phyloP scores from a whole-genome alignment of 1,140 invertebrate genomes.

The Platyura marginata region DNA sequence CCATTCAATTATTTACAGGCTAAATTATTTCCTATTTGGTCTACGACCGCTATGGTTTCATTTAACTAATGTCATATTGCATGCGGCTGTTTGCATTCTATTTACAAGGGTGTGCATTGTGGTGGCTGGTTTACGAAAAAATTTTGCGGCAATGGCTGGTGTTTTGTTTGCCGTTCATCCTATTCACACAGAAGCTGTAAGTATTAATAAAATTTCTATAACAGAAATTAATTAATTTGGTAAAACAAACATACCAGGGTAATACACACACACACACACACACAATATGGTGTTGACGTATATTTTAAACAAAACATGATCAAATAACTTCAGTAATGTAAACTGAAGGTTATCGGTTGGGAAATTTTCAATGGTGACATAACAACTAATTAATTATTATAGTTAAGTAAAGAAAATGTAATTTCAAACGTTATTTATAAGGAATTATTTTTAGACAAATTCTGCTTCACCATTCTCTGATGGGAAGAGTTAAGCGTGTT shows the following conservation, averaged over 20 bases:
- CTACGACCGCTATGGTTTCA: conserved; percentile 56
- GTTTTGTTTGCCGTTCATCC: conserved; percentile 76
- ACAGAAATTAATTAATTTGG: not conserved
- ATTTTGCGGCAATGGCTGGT: conserved; percentile 45
- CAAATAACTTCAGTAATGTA: no score
- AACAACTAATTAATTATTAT: no score
- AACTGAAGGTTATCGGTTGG: no score
- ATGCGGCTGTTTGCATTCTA: conserved; percentile 46
- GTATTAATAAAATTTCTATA: conserved; percentile 23
- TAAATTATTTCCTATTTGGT: conserved; percentile 48
- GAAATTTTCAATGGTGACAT: no score
- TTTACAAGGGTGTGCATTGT: conserved; percentile 45
- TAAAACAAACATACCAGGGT: not conserved
- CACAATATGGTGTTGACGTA: no score
- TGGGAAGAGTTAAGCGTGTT: no score
- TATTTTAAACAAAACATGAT: no score
- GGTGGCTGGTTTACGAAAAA: conserved; percentile 40
- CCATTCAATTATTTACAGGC: conserved; percentile 38
- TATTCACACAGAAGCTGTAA: conserved; percentile 74
- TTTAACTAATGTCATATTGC: conserved; percentile 50
- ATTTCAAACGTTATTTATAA: no score
- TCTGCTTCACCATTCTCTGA: no score
- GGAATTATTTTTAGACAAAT: no score
- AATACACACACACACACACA: not conserved
- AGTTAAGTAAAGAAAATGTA: no score